Base-by-base conservation (phyloP, 1,140 invertebrate species). In the Apis florea region DNA sequence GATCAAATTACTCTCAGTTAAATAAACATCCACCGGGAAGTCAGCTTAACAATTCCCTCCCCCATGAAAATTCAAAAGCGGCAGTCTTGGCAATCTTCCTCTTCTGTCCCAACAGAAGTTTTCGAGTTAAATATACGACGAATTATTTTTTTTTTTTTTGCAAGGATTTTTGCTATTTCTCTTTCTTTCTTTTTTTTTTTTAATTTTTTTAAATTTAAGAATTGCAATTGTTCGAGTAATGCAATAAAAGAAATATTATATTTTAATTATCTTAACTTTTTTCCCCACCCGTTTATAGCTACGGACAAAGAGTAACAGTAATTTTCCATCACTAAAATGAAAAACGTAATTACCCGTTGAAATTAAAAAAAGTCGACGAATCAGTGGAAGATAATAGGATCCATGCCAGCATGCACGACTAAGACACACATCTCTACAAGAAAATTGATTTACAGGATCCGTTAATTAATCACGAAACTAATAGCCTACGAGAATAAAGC, bases 1-100 rank as follows among this genome's bases (percentile, higher is more conserved):
- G 91, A 93, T 94, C 92, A 93, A 94, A 94, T 94, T 93, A 93
- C 93, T 93, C 93, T 90, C 88, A 91, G 90, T 93, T 93, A 93
- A 93, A 94, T 93, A 94, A 94, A 93, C 92, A 93, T 90, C 84
- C 88, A 87, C 75, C 76, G 15, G 84, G 85, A 76, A 79, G 81
- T 82, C 87, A 83, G 74, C 59, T 13, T 31, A 51, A 78, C 88
- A 79, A 79, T 53, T 47, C 80, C 63, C 66, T 47, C 31, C 73
- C 69, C 73, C 64, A 77, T 56, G 40, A 53, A 51, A 56, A 49
- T 26, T 51, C 49, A 61, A 58, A 73, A 77, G 58, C 54, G 77
- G 49, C 17, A 11, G 24, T 54, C 31, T 40, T 19, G 47, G 56
- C 31, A 82, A 74, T 75, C 83, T 79, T 76, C 47, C 72, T 72